phyloP scores from a whole-genome alignment of 2,797 vertebrate species.

The Ciconia nigra region DNA sequence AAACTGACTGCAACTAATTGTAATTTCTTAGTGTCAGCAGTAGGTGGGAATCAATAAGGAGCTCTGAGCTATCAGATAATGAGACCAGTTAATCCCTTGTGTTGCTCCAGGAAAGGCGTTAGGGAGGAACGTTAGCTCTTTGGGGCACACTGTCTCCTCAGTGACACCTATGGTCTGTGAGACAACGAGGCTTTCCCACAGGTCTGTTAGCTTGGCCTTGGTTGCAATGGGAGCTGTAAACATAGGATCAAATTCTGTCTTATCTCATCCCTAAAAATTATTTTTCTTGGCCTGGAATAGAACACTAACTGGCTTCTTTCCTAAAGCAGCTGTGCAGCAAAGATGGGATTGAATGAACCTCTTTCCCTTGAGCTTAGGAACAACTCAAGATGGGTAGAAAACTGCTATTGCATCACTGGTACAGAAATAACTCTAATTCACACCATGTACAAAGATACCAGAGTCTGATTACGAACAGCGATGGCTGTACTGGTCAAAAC shows the following conservation, averaged over 20 bases:
- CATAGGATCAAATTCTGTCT: conserved; percentile 14
- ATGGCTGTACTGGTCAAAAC: background rate
- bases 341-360: conserved; percentile 1
- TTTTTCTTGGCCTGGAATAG: conserved; percentile 44
- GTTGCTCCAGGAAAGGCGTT: background rate
- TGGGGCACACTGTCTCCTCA: background rate
- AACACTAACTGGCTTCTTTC: conserved; percentile 35
- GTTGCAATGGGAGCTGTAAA: conserved; percentile 36
- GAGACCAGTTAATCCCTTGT: background rate
- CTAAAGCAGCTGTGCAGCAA: conserved; percentile 46
- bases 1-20: background rate
- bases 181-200: background rate
- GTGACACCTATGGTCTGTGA: background rate
- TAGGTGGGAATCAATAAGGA: background rate
- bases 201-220: conserved; percentile 2
- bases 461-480: background rate
- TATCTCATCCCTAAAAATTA: conserved; percentile 58
- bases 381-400: conserved; percentile 19
- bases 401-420: conserved; percentile 7
- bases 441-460: background rate
- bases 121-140: background rate
- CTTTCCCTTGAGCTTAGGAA: conserved; percentile 32
- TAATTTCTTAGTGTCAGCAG: background rate
- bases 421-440: conserved; percentile 24
- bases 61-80: background rate